These are phyloP conservation scores for Meriones unguiculatus DNA, from an alignment of 2,113 vertebrate genomes.

Conservation along the genomic window DNA sequence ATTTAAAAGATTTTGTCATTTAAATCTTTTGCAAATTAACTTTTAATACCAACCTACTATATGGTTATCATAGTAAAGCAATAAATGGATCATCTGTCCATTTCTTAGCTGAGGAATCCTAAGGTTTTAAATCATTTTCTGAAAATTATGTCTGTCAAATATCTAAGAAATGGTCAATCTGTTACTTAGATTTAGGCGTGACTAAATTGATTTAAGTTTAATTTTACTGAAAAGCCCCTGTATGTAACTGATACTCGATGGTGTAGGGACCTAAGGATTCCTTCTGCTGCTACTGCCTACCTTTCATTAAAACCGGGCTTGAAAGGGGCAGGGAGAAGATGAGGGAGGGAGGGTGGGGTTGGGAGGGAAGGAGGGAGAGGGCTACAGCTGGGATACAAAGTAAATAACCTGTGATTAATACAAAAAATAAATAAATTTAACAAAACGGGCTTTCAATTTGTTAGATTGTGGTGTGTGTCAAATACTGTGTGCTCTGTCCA, in stretches of 20 bases:
- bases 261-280: background rate
- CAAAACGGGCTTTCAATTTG: background rate
- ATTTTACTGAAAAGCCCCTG: background rate
- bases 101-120: background rate
- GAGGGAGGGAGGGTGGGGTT: too few species aligned
- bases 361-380: too few species aligned
- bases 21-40: background rate
- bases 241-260: background rate
- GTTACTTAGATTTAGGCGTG: background rate
- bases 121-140: background rate
- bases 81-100: background rate
- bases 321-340: too few species aligned
- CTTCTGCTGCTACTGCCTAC: background rate
- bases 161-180: background rate
- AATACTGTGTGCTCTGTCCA: background rate
- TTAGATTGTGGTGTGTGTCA: background rate
- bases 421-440: too few species aligned
- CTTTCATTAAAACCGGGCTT: background rate
- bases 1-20: background rate
- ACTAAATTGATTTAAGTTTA: background rate
- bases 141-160: constrained; percentile 26
- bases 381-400: too few species aligned
- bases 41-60: background rate
- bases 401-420: too few species aligned
- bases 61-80: background rate